Evolutionary conservation across 2,888 invertebrate genomes (phyloP), one percentile per base, ranked within the genome.

Genomic region (Villa cingulata): DNA sequence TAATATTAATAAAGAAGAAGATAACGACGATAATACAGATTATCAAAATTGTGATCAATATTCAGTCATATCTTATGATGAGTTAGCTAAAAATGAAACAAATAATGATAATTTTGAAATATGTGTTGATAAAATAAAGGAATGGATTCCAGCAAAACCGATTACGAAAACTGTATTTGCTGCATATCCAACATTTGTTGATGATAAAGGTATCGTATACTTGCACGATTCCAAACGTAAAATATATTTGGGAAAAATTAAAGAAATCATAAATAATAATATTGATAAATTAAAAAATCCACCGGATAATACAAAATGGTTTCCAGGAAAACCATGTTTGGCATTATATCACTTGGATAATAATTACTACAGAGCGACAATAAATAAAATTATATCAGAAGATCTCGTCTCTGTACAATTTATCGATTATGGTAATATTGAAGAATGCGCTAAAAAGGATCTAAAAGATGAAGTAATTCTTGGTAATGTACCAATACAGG

Each of bases 401-500:
- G 34, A 57, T 40, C 7, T 14, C 48, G 19, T 46, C 4, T 16
- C 29, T 4, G 46, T 46, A 16, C 41, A 41, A 18, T 88, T 86
- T 66, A 74, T 90, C 2, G 91, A 91, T 68, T 91, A 84, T 59
- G 91, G 91, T 0, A 89, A 87, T 60, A 71, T 76, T 37, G 89
- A 90, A 63, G 62, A 65, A 0, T 77, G 83, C 48, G 55, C 69
- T 0, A 68, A 74, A 15, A 62, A 68, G 2, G 72, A 78, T 45
- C 58, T 89, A 44, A 71, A 80, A 18, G 79, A 78, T 53, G 74
- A 74, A 54, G 72, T 81, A 2, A 74, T 78, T 6, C 73, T 81
- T 41, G 70, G 76, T 0, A 70, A 83, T 43, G 71, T 86, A 48
- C 85, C 85, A 1, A 72, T 76, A 15, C 78, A 85, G 61, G 77